These are phyloP conservation scores for Pagrus major DNA, from an alignment of 2,113 vertebrate genomes.

Conservation along the genomic window DNA sequence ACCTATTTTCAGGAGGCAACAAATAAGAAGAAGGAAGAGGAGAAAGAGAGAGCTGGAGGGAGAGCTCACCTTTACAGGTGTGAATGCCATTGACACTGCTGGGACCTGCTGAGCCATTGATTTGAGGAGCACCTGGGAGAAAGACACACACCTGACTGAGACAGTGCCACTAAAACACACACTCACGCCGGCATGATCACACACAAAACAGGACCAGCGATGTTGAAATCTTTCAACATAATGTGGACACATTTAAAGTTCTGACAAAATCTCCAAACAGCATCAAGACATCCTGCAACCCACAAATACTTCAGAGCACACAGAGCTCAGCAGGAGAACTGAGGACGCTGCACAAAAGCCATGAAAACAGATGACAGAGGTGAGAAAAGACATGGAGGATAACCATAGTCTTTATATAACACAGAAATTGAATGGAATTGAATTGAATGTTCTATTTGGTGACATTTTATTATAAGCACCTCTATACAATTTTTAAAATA, in stretches of 20 bases:
- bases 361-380: background rate
- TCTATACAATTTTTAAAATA: background rate
- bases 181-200: background rate
- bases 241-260: background rate
- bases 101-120: slow-evolving; percentile 83
- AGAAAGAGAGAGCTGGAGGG: background rate
- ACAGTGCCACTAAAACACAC: slow-evolving; percentile 33
- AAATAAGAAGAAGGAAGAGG: background rate
- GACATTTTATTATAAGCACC: too few species aligned
- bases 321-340: background rate
- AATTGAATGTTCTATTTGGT: too few species aligned
- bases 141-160: slow-evolving; percentile 70
- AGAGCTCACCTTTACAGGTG: slow-evolving; percentile 98
- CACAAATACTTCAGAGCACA: background rate
- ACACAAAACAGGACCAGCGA: slow-evolving; percentile 28
- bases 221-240: too few species aligned
- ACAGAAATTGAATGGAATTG: background rate
- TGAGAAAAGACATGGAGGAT: slow-evolving; percentile 7
- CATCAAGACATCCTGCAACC: background rate
- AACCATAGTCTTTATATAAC: background rate
- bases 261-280: background rate
- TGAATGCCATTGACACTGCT: slow-evolving; percentile 98
- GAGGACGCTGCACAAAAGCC: slow-evolving; percentile 14
- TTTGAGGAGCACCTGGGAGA: slow-evolving; percentile 82
- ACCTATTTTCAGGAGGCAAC: background rate